These are phyloP conservation scores for Trichogramma pretiosum DNA, from an alignment of 1,140 invertebrate genomes.

Conservation along the genomic window DNA sequence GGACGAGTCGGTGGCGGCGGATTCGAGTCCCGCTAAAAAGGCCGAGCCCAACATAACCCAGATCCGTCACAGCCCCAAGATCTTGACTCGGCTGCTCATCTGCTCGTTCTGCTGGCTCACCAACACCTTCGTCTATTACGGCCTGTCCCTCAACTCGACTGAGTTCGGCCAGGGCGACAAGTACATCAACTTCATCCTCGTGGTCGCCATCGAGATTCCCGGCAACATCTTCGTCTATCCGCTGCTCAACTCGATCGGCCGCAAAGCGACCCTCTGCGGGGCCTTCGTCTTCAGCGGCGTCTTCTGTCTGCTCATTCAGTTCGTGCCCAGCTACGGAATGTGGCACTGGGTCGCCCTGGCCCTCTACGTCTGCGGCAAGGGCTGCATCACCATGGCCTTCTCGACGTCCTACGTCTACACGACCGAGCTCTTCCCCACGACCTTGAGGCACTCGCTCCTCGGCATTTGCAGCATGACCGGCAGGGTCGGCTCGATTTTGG, in stretches of 20 bases:
- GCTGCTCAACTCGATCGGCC: conserved; percentile 55
- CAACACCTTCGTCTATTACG: conserved; percentile 69
- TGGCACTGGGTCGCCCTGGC: conserved; percentile 39
- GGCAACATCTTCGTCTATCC: conserved; percentile 58
- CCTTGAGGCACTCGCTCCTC: conserved; percentile 54
- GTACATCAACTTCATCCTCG: conserved; percentile 64
- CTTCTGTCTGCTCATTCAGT: conserved; percentile 34
- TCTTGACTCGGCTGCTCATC: conserved; percentile 51
- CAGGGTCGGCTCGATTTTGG: conserved; percentile 57
- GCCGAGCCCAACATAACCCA: conserved; percentile 15
- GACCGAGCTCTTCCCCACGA: conserved; percentile 65
- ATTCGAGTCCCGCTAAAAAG: background rate
- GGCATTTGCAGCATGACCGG: conserved; percentile 64
- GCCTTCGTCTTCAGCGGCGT: conserved; percentile 55
- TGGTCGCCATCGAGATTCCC: conserved; percentile 61
- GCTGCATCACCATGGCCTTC: conserved; percentile 61
- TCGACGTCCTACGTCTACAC: conserved; percentile 63
- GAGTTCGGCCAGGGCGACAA: conserved; percentile 62
- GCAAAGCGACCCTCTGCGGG: conserved; percentile 50
- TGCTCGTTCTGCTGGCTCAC: conserved; percentile 63
- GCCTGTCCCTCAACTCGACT: conserved; percentile 69
- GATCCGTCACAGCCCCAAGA: conserved; percentile 22
- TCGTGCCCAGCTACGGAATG: conserved; percentile 25
- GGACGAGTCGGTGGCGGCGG: background rate
- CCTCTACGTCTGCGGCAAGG: conserved; percentile 64